Evolutionary conservation across 1,140 invertebrate species (phyloP).

Genomic region (Pararge aegeria): DNA sequence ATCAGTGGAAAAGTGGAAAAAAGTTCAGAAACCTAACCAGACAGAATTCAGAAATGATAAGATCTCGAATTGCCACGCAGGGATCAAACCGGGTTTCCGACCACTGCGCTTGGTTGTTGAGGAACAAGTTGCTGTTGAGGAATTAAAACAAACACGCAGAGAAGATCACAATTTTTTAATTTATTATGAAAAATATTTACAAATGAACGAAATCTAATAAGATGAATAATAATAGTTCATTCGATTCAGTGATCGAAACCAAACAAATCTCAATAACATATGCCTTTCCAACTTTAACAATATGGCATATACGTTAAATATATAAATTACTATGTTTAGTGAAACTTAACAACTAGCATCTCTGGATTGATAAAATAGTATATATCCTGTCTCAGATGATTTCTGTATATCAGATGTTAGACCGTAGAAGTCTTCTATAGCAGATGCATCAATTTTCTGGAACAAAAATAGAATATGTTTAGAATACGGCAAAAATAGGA

Average conservation of each 20-base stretch:
- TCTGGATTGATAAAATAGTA: conserved; percentile 99
- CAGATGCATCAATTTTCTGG: conserved; percentile 98
- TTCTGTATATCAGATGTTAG: conserved; percentile 99
- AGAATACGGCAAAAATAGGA: background rate
- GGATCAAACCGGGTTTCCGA: too few species aligned
- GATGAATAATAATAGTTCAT: conserved; percentile 54
- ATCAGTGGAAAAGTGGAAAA: too few species aligned
- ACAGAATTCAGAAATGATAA: too few species aligned
- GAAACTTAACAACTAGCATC: conserved; percentile 83
- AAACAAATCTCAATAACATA: conserved; percentile 67
- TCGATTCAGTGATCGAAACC: conserved; percentile 47
- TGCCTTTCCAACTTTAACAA: conserved; percentile 75
- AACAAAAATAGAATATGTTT: conserved; percentile 47
- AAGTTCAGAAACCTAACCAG: too few species aligned
- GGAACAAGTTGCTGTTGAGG: background rate
- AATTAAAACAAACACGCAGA: conserved; percentile 23
- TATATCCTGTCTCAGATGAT: conserved; percentile 99
- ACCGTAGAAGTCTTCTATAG: conserved; percentile 99
- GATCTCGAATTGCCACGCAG: too few species aligned
- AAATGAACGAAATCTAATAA: conserved; percentile 59
- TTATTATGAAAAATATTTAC: conserved; percentile 67
- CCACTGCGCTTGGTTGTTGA: too few species aligned
- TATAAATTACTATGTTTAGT: conserved; percentile 69
- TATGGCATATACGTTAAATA: conserved; percentile 60
- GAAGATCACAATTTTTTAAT: conserved; percentile 63